Percentiles rank a stretch among this genome's conserved stretches.
phyloP scores from a whole-genome alignment of 2,888 invertebrate genomes.

The Macaria notata region DNA sequence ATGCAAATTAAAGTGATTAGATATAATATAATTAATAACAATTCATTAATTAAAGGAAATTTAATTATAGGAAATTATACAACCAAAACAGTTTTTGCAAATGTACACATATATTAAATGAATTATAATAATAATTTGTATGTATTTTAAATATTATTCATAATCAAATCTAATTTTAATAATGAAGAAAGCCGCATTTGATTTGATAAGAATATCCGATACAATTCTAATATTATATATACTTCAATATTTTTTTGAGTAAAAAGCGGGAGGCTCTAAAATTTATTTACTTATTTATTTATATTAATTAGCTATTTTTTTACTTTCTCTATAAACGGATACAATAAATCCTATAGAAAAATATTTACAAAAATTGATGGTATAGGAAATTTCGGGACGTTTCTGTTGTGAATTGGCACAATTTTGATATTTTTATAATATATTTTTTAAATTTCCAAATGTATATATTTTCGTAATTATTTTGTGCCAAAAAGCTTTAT shows the following conservation, averaged over 20 bases:
- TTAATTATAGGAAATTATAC: not conserved
- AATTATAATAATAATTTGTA: not conserved
- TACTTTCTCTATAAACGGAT: constrained; percentile 46
- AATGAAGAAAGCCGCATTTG: no score
- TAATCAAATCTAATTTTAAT: no score
- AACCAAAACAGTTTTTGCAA: not conserved
- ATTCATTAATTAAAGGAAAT: no score
- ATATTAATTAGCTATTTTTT: constrained; percentile 10
- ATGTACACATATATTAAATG: not conserved
- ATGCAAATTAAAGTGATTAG: constrained; percentile 17
- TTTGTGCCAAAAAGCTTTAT: not conserved
- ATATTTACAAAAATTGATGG: constrained; percentile 59
- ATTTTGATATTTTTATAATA: constrained; percentile 44
- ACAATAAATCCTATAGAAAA: constrained; percentile 59
- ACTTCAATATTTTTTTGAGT: not conserved
- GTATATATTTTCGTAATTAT: not conserved
- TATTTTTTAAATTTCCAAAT: constrained; percentile 16
- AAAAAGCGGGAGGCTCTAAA: constrained; percentile 23
- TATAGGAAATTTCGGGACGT: constrained; percentile 50
- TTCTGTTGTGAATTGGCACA: constrained; percentile 52
- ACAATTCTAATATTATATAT: no score
- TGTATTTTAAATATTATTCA: constrained; percentile 1
- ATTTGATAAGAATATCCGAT: no score
- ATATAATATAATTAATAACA: no score
- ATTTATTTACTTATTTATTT: constrained; percentile 19